Base-by-base conservation (phyloP, 2,113 vertebrate species). In the Pelmatolapia mariae region DNA sequence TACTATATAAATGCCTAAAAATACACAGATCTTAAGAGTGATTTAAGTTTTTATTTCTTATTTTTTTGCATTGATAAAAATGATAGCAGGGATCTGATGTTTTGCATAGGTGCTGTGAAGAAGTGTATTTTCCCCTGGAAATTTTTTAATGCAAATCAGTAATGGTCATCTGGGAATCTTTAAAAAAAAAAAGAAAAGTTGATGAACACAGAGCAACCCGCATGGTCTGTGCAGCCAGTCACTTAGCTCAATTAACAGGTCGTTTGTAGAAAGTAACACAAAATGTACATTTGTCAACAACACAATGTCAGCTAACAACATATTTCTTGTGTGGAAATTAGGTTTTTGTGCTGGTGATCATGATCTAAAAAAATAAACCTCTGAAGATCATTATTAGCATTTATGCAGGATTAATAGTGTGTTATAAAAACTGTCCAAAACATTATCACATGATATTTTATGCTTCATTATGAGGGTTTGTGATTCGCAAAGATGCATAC, bases 191-290 rank as follows among this genome's bases (percentile, higher is more conserved):
- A 63, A 36, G 2, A 68, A 22, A 68, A 5, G 19, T 40, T 40
- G 36, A 68, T 68, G 19, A 26, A 26, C 54, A 26, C 54, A 57
- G 11, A 40, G 63, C 1, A 0, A 68, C 63, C 19, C 19, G 40
- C 36, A 12, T 22, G 11, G 63, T 22, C 19, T 68, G 63, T 40
- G 36, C 19, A 40, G 19, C 11, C 63, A 68, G 63, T 68, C 63
- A 40, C 19, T 40, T 68, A 68, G 19, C 19, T 68, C 19, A 68
- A 22, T 38, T 68, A 68, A 68, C 19, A 68, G 7, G 0, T 4
- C 0, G 2, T 22, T 38, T 38, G 63, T 68, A 0, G 63, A 68
- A 68, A 38, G 36, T 13, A 68, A 68, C 63, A 68, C 63, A 68
- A 40, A 68, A 68, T 40, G 33, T 40, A 0, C 36, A 12, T 68